Evolutionary conservation across 2,113 vertebrate species (phyloP).

Genomic region (Lanius ludovicianus): DNA sequence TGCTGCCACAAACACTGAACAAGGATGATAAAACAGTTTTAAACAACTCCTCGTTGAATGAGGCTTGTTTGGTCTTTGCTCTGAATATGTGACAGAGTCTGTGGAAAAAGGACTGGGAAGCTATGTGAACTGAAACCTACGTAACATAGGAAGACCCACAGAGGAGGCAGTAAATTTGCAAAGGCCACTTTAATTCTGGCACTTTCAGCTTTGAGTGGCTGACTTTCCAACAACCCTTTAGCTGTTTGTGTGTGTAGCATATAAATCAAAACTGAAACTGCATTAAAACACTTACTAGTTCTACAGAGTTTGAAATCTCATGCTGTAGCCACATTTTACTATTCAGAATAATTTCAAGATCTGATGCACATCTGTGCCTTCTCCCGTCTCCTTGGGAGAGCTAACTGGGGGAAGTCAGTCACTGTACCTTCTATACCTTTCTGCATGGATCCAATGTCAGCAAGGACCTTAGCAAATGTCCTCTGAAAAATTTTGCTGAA

Average conservation of each 20-base stretch:
- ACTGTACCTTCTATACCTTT: neutral
- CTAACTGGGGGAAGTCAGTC: neutral
- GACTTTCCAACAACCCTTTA: neutral
- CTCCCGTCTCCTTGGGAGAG: neutral
- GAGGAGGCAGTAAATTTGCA: neutral
- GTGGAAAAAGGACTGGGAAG: neutral
- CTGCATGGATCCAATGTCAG: neutral
- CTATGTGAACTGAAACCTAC: neutral
- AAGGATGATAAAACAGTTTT: neutral
- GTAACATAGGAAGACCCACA: neutral
- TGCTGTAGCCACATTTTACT: neutral
- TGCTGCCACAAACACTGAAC: neutral
- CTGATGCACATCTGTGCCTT: neutral
- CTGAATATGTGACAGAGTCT: neutral
- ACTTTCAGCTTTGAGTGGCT: neutral
- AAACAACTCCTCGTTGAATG: neutral
- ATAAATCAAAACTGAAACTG: neutral
- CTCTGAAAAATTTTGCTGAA: constrained; percentile 28
- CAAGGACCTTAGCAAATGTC: neutral
- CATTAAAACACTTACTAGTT: neutral
- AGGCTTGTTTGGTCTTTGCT: neutral
- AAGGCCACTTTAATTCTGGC: neutral
- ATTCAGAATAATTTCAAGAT: neutral
- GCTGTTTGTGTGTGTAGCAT: neutral
- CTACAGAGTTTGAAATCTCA: neutral